Evolutionary conservation across 2,797 vertebrate species (phyloP), one percentile per base, ranked within the genome.

Genomic region (Sylvia borin): DNA sequence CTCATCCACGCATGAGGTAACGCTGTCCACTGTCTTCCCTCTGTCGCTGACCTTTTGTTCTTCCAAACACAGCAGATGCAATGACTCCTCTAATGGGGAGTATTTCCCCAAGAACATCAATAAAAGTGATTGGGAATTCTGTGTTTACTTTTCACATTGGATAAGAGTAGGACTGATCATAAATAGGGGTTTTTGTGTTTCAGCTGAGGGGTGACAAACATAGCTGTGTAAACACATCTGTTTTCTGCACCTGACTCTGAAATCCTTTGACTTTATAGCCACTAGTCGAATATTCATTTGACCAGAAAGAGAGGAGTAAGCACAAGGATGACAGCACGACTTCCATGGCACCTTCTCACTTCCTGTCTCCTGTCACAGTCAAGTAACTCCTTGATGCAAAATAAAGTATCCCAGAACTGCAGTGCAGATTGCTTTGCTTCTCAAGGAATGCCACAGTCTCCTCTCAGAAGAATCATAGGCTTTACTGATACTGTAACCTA

Each of bases 1-100:
- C 57, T 88, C 80, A 31, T 84, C 66, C 6, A 3, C 47, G 51
- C 54, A 57, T 94, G 88, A 96, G 71, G 88, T 88, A 94, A 81
- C 7, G 0, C 36, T 76, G 54, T 43, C 85, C 79, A 1, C 70
- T 90, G 24, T 80, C 65, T 78, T 75, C 80, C 66, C 68, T 70
- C 62, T 78, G 51, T 13, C 2, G 0, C 77, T 84, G 86, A 94
- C 83, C 83, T 67, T 87, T 90, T 90, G 66, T 85, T 90, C 57
- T 71, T 81, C 76, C 83, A 68, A 68, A 36, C 38, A 51, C 32
- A 78, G 62, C 54, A 90, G 66, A 65, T 68, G 47, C 11, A 57
- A 8, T 43, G 73, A 86, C 54, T 90, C 34, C 32, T 86, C 19
- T 34, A 70, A 61, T 0, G 2, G 62, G n/a, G 11, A 88, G 15